Evolutionary conservation across 2,797 vertebrate genomes (phyloP).

Genomic region (Dryobates pubescens): DNA sequence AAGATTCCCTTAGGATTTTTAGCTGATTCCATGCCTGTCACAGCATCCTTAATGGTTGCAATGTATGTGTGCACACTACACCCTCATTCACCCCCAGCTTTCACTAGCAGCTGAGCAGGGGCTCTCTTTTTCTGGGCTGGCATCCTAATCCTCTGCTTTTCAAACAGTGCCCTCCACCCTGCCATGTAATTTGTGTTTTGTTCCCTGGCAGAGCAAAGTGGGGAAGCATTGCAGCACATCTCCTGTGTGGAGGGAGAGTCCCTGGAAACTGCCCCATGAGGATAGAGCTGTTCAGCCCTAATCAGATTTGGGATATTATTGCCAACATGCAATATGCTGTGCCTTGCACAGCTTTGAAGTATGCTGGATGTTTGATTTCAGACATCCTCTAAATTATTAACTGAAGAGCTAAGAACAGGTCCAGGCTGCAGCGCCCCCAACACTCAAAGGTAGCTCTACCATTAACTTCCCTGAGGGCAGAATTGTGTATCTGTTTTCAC

Average conservation of each 20-base stretch:
- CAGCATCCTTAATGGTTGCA: not conserved
- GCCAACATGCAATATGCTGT: rapidly evolving
- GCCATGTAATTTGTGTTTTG: not conserved
- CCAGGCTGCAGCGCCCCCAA: not conserved
- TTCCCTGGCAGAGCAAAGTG: not conserved
- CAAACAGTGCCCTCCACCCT: not conserved
- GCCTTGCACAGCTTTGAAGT: not conserved
- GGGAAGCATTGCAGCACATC: not conserved
- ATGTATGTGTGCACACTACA: not conserved
- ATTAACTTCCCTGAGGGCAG: not conserved
- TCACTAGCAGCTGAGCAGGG: not conserved
- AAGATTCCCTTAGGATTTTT: not conserved
- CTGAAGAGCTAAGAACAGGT: not conserved
- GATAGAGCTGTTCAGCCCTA: not conserved
- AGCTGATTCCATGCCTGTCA: not conserved
- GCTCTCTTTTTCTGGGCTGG: not conserved
- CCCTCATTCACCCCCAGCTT: not conserved
- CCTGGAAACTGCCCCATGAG: not conserved
- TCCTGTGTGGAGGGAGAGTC: not conserved
- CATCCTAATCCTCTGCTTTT: not conserved
- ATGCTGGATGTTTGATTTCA: not conserved
- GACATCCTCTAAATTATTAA: not conserved
- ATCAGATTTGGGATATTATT: not conserved
- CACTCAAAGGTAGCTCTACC: not conserved
- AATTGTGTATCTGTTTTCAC: not conserved